Percentiles rank a stretch among this genome's conserved stretches.
These are phyloP conservation scores for Andricus grossulariae DNA, from an alignment of 1,140 invertebrate genomes.

Conservation along the genomic window DNA sequence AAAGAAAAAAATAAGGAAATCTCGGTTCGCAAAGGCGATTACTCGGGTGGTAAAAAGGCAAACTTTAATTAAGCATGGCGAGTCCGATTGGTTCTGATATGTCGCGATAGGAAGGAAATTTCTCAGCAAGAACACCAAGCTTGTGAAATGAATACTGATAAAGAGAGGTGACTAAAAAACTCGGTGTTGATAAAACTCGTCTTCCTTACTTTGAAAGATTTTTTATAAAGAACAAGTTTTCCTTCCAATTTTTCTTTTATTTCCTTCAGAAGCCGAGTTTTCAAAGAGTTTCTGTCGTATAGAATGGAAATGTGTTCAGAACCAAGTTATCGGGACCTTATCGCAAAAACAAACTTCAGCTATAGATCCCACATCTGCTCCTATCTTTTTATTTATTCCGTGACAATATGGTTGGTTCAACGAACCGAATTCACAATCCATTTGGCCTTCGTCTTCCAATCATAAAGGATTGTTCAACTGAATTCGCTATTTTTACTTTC, in stretches of 20 bases:
- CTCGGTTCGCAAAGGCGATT: neutral
- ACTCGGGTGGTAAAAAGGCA: constrained; percentile 8
- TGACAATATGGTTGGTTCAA: constrained; percentile 16
- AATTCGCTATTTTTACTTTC: neutral
- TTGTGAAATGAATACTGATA: constrained; percentile 13
- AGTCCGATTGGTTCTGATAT: constrained; percentile 7
- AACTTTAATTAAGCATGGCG: constrained; percentile 13
- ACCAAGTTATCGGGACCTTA: neutral
- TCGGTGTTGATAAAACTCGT: neutral
- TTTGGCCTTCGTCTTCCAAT: neutral
- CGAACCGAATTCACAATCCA: neutral
- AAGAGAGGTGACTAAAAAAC: neutral
- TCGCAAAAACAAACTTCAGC: neutral
- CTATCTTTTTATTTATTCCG: constrained; percentile 7
- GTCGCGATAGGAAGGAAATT: constrained; percentile 5
- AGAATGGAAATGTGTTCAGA: neutral
- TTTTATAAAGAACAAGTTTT: neutral
- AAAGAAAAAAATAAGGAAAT: constrained; percentile 1
- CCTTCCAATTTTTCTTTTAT: neutral
- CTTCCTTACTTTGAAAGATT: neutral
- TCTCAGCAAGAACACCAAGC: neutral
- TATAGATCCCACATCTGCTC: neutral
- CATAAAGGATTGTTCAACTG: neutral
- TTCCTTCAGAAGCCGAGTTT: neutral
- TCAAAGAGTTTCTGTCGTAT: neutral